A percentile compares a stretch with the other conserved stretches of the same genome.
Conservation (phyloP, 2,888 invertebrate genomes). For the Eurytoma adleriae region DNA sequence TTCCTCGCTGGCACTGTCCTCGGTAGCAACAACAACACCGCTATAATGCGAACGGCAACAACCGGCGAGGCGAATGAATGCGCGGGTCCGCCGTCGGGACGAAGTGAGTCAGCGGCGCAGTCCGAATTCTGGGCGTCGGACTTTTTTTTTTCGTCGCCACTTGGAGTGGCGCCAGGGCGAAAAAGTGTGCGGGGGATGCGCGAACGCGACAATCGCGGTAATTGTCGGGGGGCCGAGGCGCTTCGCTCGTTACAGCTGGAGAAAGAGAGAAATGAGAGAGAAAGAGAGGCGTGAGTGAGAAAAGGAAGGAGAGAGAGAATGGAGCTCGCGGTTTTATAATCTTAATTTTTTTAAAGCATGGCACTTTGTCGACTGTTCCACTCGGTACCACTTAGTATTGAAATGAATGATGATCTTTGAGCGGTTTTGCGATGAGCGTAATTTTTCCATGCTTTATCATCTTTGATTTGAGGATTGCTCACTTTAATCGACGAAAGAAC, state of each 20-base stretch:
- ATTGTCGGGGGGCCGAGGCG: not conserved
- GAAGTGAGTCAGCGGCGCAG: constrained; percentile 14
- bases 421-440: too few species aligned
- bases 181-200: not conserved
- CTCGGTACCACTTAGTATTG: too few species aligned
- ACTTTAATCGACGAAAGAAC: too few species aligned
- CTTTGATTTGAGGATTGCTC: too few species aligned
- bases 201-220: not conserved
- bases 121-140: constrained; percentile 5
- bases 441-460: too few species aligned
- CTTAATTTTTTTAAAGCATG: too few species aligned
- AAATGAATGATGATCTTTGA: too few species aligned
- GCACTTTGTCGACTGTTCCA: too few species aligned
- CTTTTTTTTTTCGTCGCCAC: constrained; percentile 29
- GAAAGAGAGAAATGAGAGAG: too few species aligned
- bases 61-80: too few species aligned
- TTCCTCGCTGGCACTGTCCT: not conserved
- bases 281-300: not conserved
- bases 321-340: too few species aligned
- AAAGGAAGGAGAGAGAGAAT: not conserved
- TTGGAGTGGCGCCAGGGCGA: constrained; percentile 46
- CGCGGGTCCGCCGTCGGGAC: not conserved
- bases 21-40: not conserved
- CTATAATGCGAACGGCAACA: not conserved
- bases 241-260: not conserved